A percentile compares a stretch with the other conserved stretches of the same genome.
phyloP scores from a whole-genome alignment of 2,888 invertebrate genomes.

The Megastigmus dorsalis region DNA sequence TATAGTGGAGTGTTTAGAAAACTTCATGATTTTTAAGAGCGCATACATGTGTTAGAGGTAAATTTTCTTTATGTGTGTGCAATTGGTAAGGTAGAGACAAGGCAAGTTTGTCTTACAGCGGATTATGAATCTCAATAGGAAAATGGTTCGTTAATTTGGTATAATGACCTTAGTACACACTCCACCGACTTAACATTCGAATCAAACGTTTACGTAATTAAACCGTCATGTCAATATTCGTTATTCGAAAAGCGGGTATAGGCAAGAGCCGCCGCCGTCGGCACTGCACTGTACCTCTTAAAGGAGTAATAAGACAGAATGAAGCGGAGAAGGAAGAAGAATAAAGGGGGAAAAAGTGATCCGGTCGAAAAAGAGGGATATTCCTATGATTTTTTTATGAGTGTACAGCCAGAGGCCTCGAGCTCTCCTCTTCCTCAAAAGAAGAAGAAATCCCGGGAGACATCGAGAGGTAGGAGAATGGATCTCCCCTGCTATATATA shows the following conservation, averaged over 20 bases:
- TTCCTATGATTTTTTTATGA: slow-evolving; percentile 49
- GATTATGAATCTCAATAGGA: too few relatives aligned
- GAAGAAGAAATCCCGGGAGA: slow-evolving; percentile 37
- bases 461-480: slow-evolving; percentile 25
- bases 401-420: neutral
- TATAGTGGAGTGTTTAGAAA: too few relatives aligned
- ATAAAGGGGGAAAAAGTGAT: slow-evolving; percentile 39
- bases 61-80: too few relatives aligned
- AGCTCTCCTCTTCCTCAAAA: neutral
- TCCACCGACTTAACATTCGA: too few relatives aligned
- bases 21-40: too few relatives aligned
- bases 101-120: too few relatives aligned
- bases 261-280: neutral
- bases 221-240: slow-evolving; percentile 38
- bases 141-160: too few relatives aligned
- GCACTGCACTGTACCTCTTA: slow-evolving; percentile 1
- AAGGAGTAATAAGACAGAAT: slow-evolving; percentile 32
- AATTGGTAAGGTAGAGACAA: too few relatives aligned
- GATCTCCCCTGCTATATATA: slow-evolving; percentile 40
- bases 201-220: slow-evolving; percentile 17
- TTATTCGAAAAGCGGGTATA: slow-evolving; percentile 30
- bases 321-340: slow-evolving; percentile 20
- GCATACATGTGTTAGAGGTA: too few relatives aligned
- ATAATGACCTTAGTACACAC: too few relatives aligned
- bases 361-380: slow-evolving; percentile 32